These are phyloP conservation scores for Zaprionus lachaisei DNA, from an alignment of 1,140 invertebrate genomes.

Conservation along the genomic window DNA sequence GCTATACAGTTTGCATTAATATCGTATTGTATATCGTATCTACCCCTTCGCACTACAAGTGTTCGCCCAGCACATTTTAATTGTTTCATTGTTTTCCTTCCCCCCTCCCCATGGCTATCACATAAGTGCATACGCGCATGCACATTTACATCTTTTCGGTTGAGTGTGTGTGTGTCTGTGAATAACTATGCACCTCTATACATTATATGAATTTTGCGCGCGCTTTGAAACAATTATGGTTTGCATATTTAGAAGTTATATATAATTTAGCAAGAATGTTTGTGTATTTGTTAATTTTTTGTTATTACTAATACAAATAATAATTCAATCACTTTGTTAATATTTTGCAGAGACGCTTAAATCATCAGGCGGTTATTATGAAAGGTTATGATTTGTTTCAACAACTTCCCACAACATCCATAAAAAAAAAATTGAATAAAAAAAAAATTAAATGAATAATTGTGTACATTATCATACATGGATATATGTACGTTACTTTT, in stretches of 20 bases:
- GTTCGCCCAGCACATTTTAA: constrained; percentile 31
- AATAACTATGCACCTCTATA: constrained; percentile 6
- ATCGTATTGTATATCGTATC: constrained; percentile 7
- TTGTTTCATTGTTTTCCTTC: constrained; percentile 27
- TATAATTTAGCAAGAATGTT: constrained; percentile 30
- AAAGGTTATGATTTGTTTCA: constrained; percentile 84
- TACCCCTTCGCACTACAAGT: constrained; percentile 17
- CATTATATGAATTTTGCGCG: constrained; percentile 65
- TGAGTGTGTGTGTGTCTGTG: constrained; percentile 7
- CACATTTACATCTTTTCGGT: constrained; percentile 13
- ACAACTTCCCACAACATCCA: constrained; percentile 49
- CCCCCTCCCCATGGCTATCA: constrained; percentile 8
- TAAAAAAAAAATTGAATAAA: constrained; percentile 28
- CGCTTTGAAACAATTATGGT: constrained; percentile 46
- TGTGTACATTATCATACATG: constrained; percentile 29
- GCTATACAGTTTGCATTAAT: constrained; percentile 30
- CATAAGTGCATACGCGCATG: background rate
- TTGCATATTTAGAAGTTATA: constrained; percentile 52
- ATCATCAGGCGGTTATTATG: constrained; percentile 84
- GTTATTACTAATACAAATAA: constrained; percentile 76
- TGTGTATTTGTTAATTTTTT: constrained; percentile 25
- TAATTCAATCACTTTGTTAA: constrained; percentile 83
- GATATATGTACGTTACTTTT: constrained; percentile 49
- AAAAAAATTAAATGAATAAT: constrained; percentile 26
- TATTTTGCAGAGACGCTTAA: constrained; percentile 84